Base-by-base conservation (phyloP, 2,888 invertebrate genomes). In the Heteromurus nitidus region DNA sequence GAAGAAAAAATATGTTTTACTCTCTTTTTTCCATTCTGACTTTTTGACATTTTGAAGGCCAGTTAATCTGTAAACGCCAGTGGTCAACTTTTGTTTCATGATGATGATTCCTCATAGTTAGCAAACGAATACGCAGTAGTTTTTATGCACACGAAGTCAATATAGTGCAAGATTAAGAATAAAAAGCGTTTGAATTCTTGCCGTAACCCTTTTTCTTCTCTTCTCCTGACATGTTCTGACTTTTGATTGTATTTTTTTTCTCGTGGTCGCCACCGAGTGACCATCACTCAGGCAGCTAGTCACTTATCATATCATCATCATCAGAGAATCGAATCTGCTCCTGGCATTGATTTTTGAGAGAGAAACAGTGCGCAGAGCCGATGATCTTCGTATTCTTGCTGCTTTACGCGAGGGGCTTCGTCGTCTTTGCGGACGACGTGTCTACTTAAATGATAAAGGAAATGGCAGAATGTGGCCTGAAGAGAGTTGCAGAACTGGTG, bases 1-100 rank as follows among this genome's bases (percentile, higher is more conserved):
- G n/a, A n/a, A n/a, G n/a, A n/a, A n/a, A n/a, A n/a, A n/a, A 50
- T n/a, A n/a, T n/a, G n/a, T n/a, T n/a, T n/a, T n/a, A 50, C 18
- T 44, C 44, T n/a, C n/a, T 44, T 44, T 44, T 44, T 44, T 44
- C 44, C 44, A 44, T 44, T 44, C n/a, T 2, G 9, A 55, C 55
- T 26, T 60, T 60, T 60, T 60, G 60, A 60, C 60, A 60, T 60
- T 44, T 60, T 60, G 60, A 60, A 60, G 60, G 60, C 31, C 31
- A 18, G 31, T 60, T 28, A 60, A 9, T 26, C 24, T 55, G 13
- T 26, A 26, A n/a, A n/a, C n/a, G n/a, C n/a, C 24, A 26, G 26
- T 11, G 2, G 11, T 2, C 2, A 7, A 26, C 24, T 24, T 24
- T 55, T 60, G 3, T 55, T 20, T 26, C 24, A 7, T 36, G 13